phyloP scores from a whole-genome alignment of 2,888 invertebrate genomes.

The Amblyjoppa proteus region DNA sequence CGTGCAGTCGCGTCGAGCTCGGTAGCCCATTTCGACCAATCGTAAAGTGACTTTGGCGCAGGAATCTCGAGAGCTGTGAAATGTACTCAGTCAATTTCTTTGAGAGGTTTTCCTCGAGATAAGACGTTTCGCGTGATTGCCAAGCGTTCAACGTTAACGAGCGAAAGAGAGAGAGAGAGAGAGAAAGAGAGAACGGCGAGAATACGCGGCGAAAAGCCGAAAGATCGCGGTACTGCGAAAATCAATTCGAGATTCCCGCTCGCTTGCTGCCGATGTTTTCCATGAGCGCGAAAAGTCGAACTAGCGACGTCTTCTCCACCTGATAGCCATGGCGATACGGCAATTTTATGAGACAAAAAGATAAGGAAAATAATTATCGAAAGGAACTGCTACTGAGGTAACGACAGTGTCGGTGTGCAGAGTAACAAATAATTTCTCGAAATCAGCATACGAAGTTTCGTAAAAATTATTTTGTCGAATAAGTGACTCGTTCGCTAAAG shows the following conservation, averaged over 20 bases:
- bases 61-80: neutral
- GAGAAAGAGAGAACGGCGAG: neutral
- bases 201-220: slow-evolving; percentile 6
- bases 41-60: slow-evolving; percentile 9
- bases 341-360: neutral
- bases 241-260: neutral
- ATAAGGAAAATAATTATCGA: slow-evolving; percentile 18
- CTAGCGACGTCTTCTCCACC: neutral
- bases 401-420: neutral
- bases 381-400: neutral
- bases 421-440: no score
- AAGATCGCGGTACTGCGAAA: slow-evolving; percentile 1
- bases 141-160: slow-evolving; percentile 18
- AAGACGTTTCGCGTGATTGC: slow-evolving; percentile 28
- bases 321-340: neutral
- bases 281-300: neutral
- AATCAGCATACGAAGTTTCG: no score
- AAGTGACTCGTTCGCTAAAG: no score
- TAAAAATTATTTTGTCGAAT: no score
- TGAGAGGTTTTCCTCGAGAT: slow-evolving; percentile 5
- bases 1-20: slow-evolving; percentile 15
- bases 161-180: no score
- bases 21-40: slow-evolving; percentile 30
- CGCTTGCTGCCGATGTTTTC: neutral
- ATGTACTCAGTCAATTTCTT: slow-evolving; percentile 38